Conservation (phyloP, 2,888 invertebrate species). For the Strigamia crassipes region DNA sequence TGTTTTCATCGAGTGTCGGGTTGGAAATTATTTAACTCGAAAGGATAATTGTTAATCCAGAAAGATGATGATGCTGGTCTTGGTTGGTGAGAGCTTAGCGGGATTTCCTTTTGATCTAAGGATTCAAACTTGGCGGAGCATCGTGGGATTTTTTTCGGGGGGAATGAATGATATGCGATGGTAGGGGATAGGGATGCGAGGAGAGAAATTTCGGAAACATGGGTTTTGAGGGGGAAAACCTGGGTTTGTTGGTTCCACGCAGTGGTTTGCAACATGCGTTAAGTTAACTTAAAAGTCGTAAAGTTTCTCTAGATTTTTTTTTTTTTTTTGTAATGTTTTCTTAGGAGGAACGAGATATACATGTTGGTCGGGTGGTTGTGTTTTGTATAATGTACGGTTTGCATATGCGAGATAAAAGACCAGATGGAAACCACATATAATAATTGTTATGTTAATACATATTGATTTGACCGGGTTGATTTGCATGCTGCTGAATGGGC, state of each 20-base stretch:
- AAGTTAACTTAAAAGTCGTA: background rate
- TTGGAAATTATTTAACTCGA: too few species aligned
- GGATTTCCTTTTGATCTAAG: background rate
- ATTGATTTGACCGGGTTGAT: background rate
- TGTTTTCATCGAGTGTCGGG: background rate
- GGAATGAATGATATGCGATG: background rate
- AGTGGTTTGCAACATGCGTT: slow-evolving; percentile 8
- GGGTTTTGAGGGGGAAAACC: background rate
- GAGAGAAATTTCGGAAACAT: background rate
- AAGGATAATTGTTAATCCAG: background rate
- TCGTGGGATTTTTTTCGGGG: background rate
- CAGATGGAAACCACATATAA: background rate
- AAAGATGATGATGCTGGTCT: background rate
- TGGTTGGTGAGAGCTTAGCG: background rate
- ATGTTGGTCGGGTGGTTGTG: too few species aligned
- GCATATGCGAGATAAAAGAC: too few species aligned
- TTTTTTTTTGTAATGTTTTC: too few species aligned
- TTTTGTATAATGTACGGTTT: too few species aligned
- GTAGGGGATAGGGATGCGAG: background rate
- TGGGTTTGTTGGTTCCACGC: background rate
- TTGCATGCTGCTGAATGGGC: background rate
- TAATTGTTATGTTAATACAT: background rate
- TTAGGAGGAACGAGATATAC: too few species aligned
- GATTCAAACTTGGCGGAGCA: background rate
- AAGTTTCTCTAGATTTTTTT: background rate